Evolutionary conservation across 2,113 vertebrate genomes (phyloP).

Genomic region (Poicephalus gulielmi): DNA sequence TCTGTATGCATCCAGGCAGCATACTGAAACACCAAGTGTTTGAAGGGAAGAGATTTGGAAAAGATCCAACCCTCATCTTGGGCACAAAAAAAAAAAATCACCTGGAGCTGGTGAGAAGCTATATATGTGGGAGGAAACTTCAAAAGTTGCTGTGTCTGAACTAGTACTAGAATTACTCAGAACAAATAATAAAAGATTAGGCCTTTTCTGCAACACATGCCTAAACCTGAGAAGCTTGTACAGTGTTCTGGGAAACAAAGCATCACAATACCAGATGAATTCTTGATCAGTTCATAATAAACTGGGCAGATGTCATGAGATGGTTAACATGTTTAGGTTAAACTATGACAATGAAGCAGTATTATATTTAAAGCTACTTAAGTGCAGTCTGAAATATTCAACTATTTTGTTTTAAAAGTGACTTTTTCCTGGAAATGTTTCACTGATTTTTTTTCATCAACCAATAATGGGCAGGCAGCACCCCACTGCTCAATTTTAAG

Average conservation of each 20-base stretch:
- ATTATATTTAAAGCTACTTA: not conserved
- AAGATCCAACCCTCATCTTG: not conserved
- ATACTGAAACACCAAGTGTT: not conserved
- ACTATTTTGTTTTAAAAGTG: not conserved
- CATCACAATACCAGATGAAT: not conserved
- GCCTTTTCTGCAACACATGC: not conserved
- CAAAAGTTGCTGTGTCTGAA: not conserved
- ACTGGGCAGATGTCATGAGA: not conserved
- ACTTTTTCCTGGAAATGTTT: not conserved
- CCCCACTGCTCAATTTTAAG: not conserved
- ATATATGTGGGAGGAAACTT: not conserved
- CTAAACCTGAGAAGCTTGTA: not conserved
- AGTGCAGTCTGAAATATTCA: not conserved
- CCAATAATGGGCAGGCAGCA: not conserved
- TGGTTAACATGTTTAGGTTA: not conserved
- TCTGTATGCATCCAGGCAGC: slow-evolving; percentile 33
- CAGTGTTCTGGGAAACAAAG: not conserved
- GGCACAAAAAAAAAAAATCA: not conserved
- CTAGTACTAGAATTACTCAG: not conserved
- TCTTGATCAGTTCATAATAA: not conserved
- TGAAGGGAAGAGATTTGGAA: not conserved
- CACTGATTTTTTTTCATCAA: not conserved
- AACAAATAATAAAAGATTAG: not conserved
- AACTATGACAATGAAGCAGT: not conserved
- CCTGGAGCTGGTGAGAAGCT: not conserved